Evolutionary conservation across 2,888 invertebrate species (phyloP).

Genomic region (Philhelius pedissequus): DNA sequence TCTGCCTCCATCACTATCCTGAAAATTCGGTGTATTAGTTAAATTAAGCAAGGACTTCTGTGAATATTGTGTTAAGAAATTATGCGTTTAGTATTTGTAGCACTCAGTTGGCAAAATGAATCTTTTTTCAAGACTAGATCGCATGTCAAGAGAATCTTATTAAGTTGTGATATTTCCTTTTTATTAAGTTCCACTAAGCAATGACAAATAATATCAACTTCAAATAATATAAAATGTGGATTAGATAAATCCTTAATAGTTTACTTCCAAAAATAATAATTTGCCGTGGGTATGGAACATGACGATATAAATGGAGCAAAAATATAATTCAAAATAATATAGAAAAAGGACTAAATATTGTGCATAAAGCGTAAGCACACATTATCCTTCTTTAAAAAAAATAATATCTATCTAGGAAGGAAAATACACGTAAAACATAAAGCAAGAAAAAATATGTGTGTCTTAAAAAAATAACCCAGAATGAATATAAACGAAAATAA

Average conservation of each 20-base stretch:
- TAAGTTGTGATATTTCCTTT: neutral
- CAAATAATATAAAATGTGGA: constrained; percentile 42
- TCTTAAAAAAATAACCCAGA: neutral
- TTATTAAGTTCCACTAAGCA: neutral
- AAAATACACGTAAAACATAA: neutral
- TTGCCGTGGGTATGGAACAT: constrained; percentile 38
- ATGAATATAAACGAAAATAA: constrained; percentile 57
- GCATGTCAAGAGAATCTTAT: constrained; percentile 37
- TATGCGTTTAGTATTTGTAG: constrained; percentile 16
- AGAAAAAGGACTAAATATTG: constrained; percentile 34
- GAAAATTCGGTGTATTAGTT: neutral
- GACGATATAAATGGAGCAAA: constrained; percentile 10
- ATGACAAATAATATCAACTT: neutral
- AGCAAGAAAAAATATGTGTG: constrained; percentile 39
- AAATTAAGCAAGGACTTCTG: constrained; percentile 32
- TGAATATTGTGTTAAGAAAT: constrained; percentile 12
- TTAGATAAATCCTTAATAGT: constrained; percentile 50
- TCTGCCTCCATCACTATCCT: no score
- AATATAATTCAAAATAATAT: constrained; percentile 12
- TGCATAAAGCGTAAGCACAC: constrained; percentile 34
- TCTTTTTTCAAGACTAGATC: neutral
- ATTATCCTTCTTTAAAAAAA: constrained; percentile 41
- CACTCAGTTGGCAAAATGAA: neutral
- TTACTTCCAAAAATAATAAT: constrained; percentile 41
- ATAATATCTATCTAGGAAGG: no score